Conservation (phyloP, 1,140 invertebrate species). For the Magallana gigas region DNA sequence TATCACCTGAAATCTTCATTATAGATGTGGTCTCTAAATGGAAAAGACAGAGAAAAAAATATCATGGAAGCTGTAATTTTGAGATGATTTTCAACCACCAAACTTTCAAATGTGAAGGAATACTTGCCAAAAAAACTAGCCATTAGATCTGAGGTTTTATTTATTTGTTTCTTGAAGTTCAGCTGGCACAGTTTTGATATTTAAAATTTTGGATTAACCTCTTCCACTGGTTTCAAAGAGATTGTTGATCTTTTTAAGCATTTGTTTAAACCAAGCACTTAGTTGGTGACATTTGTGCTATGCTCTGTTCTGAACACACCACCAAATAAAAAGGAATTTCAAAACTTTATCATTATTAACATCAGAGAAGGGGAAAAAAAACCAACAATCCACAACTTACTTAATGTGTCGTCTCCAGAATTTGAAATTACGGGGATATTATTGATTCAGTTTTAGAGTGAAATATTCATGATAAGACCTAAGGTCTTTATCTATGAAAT, state of each 20-base stretch:
- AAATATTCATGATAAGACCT: not conserved
- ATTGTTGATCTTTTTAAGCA: not conserved
- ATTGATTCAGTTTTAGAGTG: constrained; percentile 9
- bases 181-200: too few relatives aligned
- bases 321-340: not conserved
- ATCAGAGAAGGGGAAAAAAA: not conserved
- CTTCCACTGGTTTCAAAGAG: too few relatives aligned
- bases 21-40: not conserved
- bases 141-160: too few relatives aligned
- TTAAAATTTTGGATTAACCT: too few relatives aligned
- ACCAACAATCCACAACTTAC: too few relatives aligned
- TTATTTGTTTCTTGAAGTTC: too few relatives aligned
- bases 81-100: not conserved
- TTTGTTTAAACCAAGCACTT: not conserved
- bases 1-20: constrained; percentile 6
- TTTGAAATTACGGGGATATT: not conserved
- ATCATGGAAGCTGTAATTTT: not conserved
- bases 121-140: too few relatives aligned
- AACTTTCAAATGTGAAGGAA: too few relatives aligned
- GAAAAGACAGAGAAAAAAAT: not conserved
- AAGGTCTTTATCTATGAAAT: not conserved
- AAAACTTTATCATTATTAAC: not conserved
- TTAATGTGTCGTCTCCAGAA: not conserved
- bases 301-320: not conserved
- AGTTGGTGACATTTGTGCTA: not conserved